Percentiles rank a stretch among this genome's conserved stretches.
phyloP scores from a whole-genome alignment of 2,797 vertebrate species.

The Adelosebastes latens region DNA sequence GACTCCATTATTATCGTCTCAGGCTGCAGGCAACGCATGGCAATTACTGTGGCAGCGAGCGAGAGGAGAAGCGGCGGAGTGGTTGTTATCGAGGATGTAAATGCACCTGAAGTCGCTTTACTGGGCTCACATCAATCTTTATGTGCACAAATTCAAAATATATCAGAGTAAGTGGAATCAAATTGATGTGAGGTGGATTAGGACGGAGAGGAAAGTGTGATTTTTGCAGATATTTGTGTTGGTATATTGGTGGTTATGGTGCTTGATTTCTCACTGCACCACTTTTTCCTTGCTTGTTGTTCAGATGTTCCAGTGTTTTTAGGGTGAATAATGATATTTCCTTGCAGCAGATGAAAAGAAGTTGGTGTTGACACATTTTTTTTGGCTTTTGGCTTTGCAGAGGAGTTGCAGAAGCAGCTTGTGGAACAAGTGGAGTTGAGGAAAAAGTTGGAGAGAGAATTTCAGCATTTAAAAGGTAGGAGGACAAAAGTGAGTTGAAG shows the following conservation, averaged over 20 bases:
- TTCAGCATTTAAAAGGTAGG: slow-evolving; percentile 98
- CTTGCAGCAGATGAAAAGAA: neutral
- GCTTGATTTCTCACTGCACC: neutral
- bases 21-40: slow-evolving; percentile 70
- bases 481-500: slow-evolving; percentile 37
- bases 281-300: neutral
- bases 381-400: slow-evolving; percentile 75
- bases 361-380: neutral
- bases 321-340: neutral
- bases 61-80: slow-evolving; percentile 41
- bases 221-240: neutral
- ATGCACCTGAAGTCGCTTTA: slow-evolving; percentile 66
- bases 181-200: slow-evolving; percentile 4
- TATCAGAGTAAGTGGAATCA: slow-evolving; percentile 29
- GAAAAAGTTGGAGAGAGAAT: slow-evolving; percentile 97
- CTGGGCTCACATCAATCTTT: slow-evolving; percentile 31
- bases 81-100: slow-evolving; percentile 54
- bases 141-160: slow-evolving; percentile 27
- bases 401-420: slow-evolving; percentile 95
- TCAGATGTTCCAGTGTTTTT: slow-evolving; percentile 5
- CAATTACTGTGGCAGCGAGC: slow-evolving; percentile 75
- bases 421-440: slow-evolving; percentile 96
- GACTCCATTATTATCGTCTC: slow-evolving; percentile 80
- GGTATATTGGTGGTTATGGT: neutral
- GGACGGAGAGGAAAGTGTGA: neutral